phyloP scores from a whole-genome alignment of 2,113 vertebrate species.

The Tragelaphus buxtoni region DNA sequence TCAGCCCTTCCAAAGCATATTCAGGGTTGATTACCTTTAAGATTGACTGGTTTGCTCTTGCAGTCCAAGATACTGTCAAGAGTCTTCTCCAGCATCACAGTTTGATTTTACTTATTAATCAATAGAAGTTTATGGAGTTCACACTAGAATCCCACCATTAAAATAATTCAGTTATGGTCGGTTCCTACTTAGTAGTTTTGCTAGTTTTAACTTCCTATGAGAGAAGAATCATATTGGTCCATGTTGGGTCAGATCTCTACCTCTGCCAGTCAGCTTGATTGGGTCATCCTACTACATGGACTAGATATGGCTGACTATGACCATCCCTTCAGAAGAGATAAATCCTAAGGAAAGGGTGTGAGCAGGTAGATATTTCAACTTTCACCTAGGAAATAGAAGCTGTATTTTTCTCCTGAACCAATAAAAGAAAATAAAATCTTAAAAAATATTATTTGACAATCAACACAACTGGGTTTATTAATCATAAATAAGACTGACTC shows the following conservation, averaged over 20 bases:
- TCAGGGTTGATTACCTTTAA: not conserved
- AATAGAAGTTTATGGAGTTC: not conserved
- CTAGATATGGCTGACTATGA: not conserved
- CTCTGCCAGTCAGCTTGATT: not conserved
- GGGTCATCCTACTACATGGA: not conserved
- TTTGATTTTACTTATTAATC: not conserved
- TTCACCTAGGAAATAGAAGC: not conserved
- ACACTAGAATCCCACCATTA: not conserved
- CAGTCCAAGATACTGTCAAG: not conserved
- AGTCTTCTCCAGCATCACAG: not conserved
- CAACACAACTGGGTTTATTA: not conserved
- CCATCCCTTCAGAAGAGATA: not conserved
- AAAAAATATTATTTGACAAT: not conserved
- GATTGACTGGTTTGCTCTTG: not conserved
- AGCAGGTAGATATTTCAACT: not conserved
- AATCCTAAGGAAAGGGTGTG: not conserved
- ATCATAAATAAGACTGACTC: not conserved
- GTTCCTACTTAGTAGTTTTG: not conserved
- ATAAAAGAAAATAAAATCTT: not conserved
- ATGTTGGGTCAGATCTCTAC: not conserved
- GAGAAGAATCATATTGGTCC: not conserved
- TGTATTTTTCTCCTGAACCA: not conserved
- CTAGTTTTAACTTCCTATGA: not conserved
- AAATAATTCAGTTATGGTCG: not conserved
- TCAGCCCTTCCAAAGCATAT: not conserved